Conservation (phyloP, 2,888 invertebrate species). For the Ormyrus nitidulus region DNA sequence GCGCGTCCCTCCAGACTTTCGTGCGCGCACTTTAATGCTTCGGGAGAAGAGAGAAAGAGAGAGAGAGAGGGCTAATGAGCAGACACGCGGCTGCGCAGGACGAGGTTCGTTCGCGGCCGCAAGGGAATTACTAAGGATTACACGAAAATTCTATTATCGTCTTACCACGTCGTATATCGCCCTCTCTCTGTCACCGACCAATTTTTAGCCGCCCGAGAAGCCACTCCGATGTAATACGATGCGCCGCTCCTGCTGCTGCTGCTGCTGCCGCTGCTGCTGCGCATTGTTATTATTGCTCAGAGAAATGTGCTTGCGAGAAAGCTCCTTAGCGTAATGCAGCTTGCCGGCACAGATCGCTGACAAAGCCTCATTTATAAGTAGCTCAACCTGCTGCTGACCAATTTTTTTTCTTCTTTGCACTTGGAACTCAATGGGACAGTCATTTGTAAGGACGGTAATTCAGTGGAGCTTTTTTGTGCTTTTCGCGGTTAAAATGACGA, state of each 20-base stretch:
- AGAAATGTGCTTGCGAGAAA: too few species aligned
- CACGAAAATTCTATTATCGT: conserved; percentile 73
- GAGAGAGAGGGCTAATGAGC: too few species aligned
- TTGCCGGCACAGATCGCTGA: neutral
- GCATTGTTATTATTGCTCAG: neutral
- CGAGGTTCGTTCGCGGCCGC: conserved; percentile 66
- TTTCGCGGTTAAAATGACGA: neutral
- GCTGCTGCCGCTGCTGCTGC: neutral
- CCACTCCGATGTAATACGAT: conserved; percentile 24
- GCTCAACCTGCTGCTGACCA: too few species aligned
- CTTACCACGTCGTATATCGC: conserved; percentile 57
- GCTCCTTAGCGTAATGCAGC: too few species aligned
- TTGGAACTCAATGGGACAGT: too few species aligned
- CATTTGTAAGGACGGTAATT: too few species aligned
- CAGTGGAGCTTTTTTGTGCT: too few species aligned
- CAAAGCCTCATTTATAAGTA: conserved; percentile 35
- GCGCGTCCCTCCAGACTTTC: conserved; percentile 22
- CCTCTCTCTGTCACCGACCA: neutral
- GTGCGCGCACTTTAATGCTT: conserved; percentile 18
- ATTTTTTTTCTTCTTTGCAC: too few species aligned
- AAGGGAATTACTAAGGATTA: conserved; percentile 74
- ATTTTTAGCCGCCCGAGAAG: conserved; percentile 20
- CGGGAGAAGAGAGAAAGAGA: neutral
- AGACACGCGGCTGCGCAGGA: conserved; percentile 9
- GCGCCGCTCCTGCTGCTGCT: too few species aligned